Evolutionary conservation across 2,113 vertebrate species (phyloP), one percentile per base, ranked within the genome.

Genomic region (Heptranchias perlo): DNA sequence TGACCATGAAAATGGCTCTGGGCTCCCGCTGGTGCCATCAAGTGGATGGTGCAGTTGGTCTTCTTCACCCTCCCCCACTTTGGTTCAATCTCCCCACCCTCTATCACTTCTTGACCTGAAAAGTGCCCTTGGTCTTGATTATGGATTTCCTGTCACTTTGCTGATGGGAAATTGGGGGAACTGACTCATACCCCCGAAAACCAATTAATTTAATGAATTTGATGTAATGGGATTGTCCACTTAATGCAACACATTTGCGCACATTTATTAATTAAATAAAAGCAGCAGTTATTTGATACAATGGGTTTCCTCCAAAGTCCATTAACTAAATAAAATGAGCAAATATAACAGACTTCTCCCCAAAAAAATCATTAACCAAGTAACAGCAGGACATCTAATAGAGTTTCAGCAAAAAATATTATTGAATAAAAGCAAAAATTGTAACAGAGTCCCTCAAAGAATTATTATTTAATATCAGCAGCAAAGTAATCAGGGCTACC

Each of bases 71-170:
- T 58, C 52, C 52, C 52, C n/a, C 31, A 35, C 28, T 35, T n/a
- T 58, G 87, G 23, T 91, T 14, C 8, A 58, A 58, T 91, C 13
- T 0, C 31, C 87, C 52, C 25, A 58, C 87, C 13, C 52, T 35
- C 52, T 91, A 35, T 91, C 49, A 91, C 49, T 91, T 28, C 52
- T 91, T 91, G 52, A 91, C 3, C 52, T 61, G 28, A 91, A 58
- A 91, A 16, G 2, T 31, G 10, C 87, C 49, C 52, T 91, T n/a
- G 31, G 31, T 91, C 13, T 28, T 91, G 87, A 58, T 91, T 35
- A 91, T 91, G 52, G 87, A 91, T 91, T 91, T 91, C 52, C 87
- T 54, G 87, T 91, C 52, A 91, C 52, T 91, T 91, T 91, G 28
- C 31, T 91, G 87, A 89, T 89, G 86, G 49, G 86, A 89, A 89